A percentile compares a stretch with the other conserved stretches of the same genome.
Evolutionary conservation across 1,140 invertebrate genomes (phyloP).

Genomic region (Sarcophaga peregrina): DNA sequence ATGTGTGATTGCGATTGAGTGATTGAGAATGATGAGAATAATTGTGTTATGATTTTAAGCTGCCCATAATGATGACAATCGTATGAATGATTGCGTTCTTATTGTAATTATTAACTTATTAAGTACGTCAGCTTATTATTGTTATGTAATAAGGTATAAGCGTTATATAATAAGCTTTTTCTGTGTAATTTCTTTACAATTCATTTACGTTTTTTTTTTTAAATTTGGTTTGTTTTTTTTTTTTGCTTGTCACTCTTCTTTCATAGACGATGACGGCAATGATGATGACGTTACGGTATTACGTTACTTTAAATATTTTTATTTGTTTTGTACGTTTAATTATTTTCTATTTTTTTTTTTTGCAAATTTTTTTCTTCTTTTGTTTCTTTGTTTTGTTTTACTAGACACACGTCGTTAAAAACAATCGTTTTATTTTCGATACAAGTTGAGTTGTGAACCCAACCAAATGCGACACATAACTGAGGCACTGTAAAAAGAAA

Average conservation of each 20-base stretch:
- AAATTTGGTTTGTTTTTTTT: no score
- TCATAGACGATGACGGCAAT: neutral
- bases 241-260: neutral
- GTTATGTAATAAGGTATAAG: neutral
- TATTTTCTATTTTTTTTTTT: neutral
- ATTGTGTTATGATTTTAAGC: no score
- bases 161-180: conserved; percentile 18
- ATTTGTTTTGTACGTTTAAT: neutral
- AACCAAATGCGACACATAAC: conserved; percentile 66
- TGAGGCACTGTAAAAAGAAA: conserved; percentile 49
- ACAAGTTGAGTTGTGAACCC: conserved; percentile 59
- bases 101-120: no score
- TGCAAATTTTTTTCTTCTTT: neutral
- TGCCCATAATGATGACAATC: no score
- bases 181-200: no score
- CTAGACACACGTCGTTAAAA: conserved; percentile 11
- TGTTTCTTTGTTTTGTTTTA: neutral
- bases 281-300: neutral
- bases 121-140: neutral
- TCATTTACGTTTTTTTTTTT: no score
- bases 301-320: no score
- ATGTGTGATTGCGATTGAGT: no score
- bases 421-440: neutral
- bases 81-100: no score
- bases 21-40: no score